These are phyloP conservation scores for Coptodon bakossiorum DNA, from an alignment of 2,113 vertebrate species.

Conservation along the genomic window DNA sequence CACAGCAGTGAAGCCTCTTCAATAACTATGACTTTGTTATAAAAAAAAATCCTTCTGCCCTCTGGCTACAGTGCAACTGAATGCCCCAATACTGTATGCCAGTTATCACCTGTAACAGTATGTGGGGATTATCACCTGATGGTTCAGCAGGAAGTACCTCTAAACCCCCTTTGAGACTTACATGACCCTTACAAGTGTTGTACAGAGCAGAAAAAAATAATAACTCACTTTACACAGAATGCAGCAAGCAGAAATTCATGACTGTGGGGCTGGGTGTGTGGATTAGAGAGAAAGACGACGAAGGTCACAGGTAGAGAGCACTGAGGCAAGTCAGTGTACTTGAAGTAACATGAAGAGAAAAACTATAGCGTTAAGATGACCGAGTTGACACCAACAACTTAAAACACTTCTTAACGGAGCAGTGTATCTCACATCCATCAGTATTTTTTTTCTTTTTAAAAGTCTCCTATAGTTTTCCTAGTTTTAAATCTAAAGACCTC, in stretches of 20 bases:
- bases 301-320: neutral
- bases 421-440: neutral
- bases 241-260: neutral
- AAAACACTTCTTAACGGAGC: neutral
- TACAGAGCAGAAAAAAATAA: neutral
- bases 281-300: neutral
- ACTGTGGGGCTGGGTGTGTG: neutral
- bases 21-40: neutral
- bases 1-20: neutral
- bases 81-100: neutral
- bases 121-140: slow-evolving; percentile 43
- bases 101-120: slow-evolving; percentile 6
- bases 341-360: slow-evolving; percentile 36
- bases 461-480: neutral
- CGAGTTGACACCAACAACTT: neutral
- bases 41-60: neutral
- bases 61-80: neutral
- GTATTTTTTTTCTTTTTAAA: neutral
- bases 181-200: slow-evolving; percentile 22
- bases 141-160: slow-evolving; percentile 20
- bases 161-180: neutral
- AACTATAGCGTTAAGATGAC: slow-evolving; percentile 4
- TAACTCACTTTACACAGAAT: neutral
- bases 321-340: neutral
- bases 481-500: slow-evolving; percentile 5